phyloP scores from a whole-genome alignment of 2,797 vertebrate species.

The Zalophus californianus region DNA sequence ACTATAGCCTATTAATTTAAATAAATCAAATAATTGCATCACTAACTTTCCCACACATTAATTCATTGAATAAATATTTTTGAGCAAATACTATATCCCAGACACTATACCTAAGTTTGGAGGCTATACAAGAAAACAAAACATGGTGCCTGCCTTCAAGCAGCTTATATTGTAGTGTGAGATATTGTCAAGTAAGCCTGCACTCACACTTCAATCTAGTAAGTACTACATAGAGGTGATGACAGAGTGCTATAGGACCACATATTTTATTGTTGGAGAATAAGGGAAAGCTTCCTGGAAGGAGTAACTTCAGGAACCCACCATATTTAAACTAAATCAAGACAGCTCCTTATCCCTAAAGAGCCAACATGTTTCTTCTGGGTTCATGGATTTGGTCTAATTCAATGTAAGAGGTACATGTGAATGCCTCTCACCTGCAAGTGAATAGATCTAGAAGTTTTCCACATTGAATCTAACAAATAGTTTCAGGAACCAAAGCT shows the following conservation, averaged over 20 bases:
- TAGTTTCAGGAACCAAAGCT: not conserved
- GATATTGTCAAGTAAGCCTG: not conserved
- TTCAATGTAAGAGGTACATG: not conserved
- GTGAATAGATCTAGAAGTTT: not conserved
- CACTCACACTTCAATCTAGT: not conserved
- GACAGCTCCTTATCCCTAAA: not conserved
- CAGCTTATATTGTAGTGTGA: not conserved
- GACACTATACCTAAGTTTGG: not conserved
- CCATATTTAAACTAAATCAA: not conserved
- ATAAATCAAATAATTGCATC: not conserved
- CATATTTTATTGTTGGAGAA: not conserved
- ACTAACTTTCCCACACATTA: not conserved
- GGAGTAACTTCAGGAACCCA: not conserved
- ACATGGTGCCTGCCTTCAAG: not conserved
- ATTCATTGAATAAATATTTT: not conserved
- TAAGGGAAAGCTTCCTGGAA: not conserved
- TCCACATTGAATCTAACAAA: not conserved
- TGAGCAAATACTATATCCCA: not conserved
- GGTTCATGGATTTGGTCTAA: not conserved
- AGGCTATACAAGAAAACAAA: not conserved
- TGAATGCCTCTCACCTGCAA: not conserved
- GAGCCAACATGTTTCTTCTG: not conserved
- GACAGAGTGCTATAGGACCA: not conserved
- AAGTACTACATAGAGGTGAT: not conserved
- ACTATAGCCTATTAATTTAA: not conserved